A percentile compares a stretch with the other conserved stretches of the same genome.
phyloP scores from a whole-genome alignment of 2,888 invertebrate genomes.

The Eupithecia centaureata region DNA sequence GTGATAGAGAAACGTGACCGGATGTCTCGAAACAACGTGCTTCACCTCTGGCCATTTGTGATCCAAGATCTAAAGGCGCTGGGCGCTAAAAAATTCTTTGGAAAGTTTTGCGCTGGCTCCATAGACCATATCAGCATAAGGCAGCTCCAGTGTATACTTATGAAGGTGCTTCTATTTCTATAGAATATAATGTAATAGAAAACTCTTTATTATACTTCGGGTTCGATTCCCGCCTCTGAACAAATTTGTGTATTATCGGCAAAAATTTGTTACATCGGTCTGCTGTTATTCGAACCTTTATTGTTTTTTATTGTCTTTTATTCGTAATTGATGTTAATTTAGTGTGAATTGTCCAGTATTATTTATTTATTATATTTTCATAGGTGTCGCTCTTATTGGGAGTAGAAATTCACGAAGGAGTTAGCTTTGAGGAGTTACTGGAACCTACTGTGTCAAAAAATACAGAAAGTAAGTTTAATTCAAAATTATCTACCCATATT shows the following conservation, averaged over 20 bases:
- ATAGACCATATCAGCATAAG: constrained; percentile 99
- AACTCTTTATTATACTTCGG: too few relatives aligned
- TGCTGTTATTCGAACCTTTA: too few relatives aligned
- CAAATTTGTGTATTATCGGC: too few relatives aligned
- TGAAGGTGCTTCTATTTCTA: constrained; percentile 87
- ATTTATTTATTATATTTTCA: constrained; percentile 12
- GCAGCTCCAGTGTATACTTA: constrained; percentile 96
- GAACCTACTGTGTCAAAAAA: constrained; percentile 86
- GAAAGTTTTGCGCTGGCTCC: constrained; percentile 98
- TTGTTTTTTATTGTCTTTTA: too few relatives aligned
- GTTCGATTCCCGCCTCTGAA: too few relatives aligned
- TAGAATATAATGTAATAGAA: background rate
- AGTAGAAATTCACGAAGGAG: constrained; percentile 97
- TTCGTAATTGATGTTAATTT: too few relatives aligned
- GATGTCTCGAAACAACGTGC: constrained; percentile 97
- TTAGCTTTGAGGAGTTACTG: constrained; percentile 93
- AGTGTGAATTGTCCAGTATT: too few relatives aligned
- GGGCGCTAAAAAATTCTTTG: constrained; percentile 99
- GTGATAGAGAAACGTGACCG: constrained; percentile 98
- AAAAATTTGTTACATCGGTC: too few relatives aligned
- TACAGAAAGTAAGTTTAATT: constrained; percentile 67
- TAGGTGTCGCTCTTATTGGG: constrained; percentile 93
- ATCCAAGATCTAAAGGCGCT: constrained; percentile 96
- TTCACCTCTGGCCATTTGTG: constrained; percentile 99
- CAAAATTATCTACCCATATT: too few relatives aligned